Base-by-base conservation (phyloP, 2,113 vertebrate species). In the Rhinogobius similis region DNA sequence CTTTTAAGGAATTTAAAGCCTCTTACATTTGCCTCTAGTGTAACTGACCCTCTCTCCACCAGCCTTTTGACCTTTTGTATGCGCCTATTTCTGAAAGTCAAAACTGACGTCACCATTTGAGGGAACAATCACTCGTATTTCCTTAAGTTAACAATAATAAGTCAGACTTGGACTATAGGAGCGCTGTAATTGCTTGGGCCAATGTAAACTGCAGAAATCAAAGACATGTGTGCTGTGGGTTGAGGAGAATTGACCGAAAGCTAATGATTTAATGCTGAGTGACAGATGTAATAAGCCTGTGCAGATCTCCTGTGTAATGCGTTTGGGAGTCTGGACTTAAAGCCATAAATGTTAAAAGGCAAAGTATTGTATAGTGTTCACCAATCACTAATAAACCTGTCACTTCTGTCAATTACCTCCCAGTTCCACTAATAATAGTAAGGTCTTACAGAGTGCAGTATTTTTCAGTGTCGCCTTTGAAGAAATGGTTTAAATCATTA, bases 231-330 rank as follows among this genome's bases (percentile, higher is more conserved):
- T 32, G 26, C 18, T 27, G 26, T 36, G 27, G 18, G 56, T 14
- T 16, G 27, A 61, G n/a, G 58, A 18, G 18, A 20, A n/a, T n/a
- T 36, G 58, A 32, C 27, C 18, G 7, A 20, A 61, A 32, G 29
- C 27, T 61, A 61, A 61, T 61, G 58, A 36, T 61, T 61, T 61
- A 61, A 61, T 10, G 29, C 27, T 61, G 58, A 61, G 9, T 61
- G 58, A 61, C 55, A 58, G 55, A 58, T 26, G 55, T 27, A 58
- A 58, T 58, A 58, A 16, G 11, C 26, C 24, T 16, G 24, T 56
- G 24, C 53, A 56, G 53, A 27, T 27, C 53, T 27, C 53, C 5
- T 13, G 53, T 56, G 53, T 26, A 58, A 27, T 58, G 55, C 11
- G 13, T 58, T 58, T 27, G 13, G 26, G 26, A 29, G 26, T 58